Conservation (phyloP, 2,888 invertebrate genomes). For the Hymenopus coronatus region DNA sequence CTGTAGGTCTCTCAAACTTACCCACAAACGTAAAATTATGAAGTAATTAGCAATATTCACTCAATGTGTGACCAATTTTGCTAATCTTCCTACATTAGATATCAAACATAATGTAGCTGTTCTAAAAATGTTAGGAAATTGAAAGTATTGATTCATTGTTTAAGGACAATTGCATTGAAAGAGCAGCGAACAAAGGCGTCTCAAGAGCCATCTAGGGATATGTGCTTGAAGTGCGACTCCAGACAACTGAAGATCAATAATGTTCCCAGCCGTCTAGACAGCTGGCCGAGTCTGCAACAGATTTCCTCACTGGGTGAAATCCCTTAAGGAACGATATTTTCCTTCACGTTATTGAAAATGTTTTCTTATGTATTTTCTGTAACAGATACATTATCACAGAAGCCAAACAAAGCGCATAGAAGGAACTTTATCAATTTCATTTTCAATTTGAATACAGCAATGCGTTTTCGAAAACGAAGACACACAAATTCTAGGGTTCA, state of each 20-base stretch:
- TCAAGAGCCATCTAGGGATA: constrained; percentile 15
- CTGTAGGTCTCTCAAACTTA: no score
- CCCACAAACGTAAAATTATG: no score
- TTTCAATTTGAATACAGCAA: no score
- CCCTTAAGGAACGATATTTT: not conserved
- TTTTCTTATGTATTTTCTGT: no score
- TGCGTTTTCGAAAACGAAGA: no score
- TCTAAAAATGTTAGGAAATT: not conserved
- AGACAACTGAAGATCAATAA: constrained; percentile 16
- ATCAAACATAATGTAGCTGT: not conserved
- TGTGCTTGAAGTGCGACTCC: not conserved
- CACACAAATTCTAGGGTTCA: no score
- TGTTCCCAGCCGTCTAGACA: constrained; percentile 1
- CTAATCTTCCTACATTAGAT: not conserved
- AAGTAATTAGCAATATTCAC: not conserved
- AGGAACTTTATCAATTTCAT: no score
- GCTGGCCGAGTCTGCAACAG: not conserved
- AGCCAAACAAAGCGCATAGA: no score
- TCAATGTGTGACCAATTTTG: not conserved
- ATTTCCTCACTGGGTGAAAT: not conserved
- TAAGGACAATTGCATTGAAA: not conserved
- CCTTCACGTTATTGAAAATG: not conserved
- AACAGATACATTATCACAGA: no score
- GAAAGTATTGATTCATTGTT: not conserved
- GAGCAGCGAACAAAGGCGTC: not conserved